phyloP scores from a whole-genome alignment of 1,140 invertebrate species.

The Mya arenaria region DNA sequence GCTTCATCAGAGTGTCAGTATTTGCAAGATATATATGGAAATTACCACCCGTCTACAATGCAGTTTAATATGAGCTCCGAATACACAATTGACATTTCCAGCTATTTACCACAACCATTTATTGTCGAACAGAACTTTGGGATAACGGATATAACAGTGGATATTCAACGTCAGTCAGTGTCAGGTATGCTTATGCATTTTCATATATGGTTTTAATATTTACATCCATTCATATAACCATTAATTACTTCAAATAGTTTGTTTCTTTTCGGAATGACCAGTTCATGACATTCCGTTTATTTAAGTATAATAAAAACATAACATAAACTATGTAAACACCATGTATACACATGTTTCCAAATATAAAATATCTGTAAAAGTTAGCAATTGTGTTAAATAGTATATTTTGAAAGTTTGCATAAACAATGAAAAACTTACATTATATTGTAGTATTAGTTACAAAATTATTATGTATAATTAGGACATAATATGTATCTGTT shows the following conservation, averaged over 20 bases:
- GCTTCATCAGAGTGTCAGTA: background rate
- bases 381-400: no score
- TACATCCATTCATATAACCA: background rate
- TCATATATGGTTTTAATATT: no score
- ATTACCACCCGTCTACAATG: background rate
- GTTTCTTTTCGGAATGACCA: background rate
- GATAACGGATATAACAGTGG: background rate
- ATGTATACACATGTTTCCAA: background rate
- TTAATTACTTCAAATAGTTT: background rate
- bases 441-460: no score
- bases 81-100: background rate
- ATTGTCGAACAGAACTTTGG: slow-evolving; percentile 6
- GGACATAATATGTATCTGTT: no score
- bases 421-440: no score
- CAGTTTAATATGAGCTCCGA: background rate
- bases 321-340: background rate
- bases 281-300: no score
- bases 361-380: no score
- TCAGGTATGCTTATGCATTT: no score
- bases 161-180: background rate
- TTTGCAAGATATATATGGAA: background rate
- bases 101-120: background rate
- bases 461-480: no score
- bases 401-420: no score
- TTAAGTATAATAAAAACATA: background rate